Percentiles rank a stretch among this genome's conserved stretches.
Evolutionary conservation across 2,113 vertebrate genomes (phyloP).

Genomic region (Rattus norvegicus): DNA sequence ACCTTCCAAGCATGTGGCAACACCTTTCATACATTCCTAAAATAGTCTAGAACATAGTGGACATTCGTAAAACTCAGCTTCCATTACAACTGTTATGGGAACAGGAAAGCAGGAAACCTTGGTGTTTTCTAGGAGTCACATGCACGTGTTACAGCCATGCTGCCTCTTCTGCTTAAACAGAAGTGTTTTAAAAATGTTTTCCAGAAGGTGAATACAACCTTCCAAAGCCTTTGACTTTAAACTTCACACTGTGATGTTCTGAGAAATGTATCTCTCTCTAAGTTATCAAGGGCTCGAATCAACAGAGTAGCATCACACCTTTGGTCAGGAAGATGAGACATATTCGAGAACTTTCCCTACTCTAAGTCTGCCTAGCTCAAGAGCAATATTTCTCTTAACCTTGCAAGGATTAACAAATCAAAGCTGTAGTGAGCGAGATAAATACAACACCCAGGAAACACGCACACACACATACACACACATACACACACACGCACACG

Average conservation of each 20-base stretch:
- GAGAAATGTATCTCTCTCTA: slow-evolving; percentile 27
- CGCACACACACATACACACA: neutral
- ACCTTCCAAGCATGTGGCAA: neutral
- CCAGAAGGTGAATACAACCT: slow-evolving; percentile 59
- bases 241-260: slow-evolving; percentile 15
- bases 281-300: slow-evolving; percentile 62
- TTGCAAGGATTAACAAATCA: slow-evolving; percentile 29
- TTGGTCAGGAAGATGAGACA: slow-evolving; percentile 25
- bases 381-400: neutral
- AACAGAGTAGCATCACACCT: slow-evolving; percentile 21
- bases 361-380: neutral
- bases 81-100: neutral
- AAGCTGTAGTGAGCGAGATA: neutral
- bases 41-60: neutral
- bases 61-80: neutral
- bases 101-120: neutral
- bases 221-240: slow-evolving; percentile 44
- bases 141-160: neutral
- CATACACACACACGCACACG: neutral
- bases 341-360: slow-evolving; percentile 12
- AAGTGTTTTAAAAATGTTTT: neutral
- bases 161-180: neutral
- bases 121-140: neutral
- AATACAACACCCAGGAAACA: slow-evolving; percentile 1
- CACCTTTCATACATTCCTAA: neutral